Conservation (phyloP, 2,113 vertebrate genomes). For the Philantomba maxwellii region DNA sequence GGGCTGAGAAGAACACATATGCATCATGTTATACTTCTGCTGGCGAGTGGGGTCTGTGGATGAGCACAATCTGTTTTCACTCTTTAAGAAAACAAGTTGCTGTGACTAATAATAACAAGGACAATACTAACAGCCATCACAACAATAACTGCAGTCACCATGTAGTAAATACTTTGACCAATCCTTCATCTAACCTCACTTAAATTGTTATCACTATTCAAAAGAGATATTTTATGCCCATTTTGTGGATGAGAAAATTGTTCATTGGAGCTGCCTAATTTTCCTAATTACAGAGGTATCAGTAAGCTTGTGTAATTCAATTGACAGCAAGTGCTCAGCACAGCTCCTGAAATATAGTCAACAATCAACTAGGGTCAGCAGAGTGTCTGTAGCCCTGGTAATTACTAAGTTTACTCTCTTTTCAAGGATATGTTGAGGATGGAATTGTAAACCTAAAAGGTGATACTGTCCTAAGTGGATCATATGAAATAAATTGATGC, state of each 20-base stretch:
- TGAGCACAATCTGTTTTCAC: background rate
- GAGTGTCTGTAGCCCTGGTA: no score
- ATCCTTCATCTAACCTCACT: background rate
- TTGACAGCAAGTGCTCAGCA: no score
- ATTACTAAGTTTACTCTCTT: background rate
- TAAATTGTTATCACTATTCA: background rate
- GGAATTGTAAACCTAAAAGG: no score
- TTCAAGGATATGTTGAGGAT: background rate
- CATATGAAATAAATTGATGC: background rate
- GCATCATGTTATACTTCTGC: background rate
- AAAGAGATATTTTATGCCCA: background rate
- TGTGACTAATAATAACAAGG: background rate
- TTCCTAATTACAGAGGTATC: background rate
- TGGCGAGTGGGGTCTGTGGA: background rate
- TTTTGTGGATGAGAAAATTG: background rate
- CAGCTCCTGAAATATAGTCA: rapidly evolving
- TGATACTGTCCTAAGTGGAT: background rate
- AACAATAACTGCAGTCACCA: background rate
- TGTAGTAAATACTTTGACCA: background rate
- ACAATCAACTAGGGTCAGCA: background rate
- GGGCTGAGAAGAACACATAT: background rate
- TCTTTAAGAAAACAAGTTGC: background rate
- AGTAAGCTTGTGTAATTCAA: background rate
- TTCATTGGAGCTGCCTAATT: background rate
- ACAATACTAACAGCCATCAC: rapidly evolving